Percentiles rank a stretch among this genome's conserved stretches.
Evolutionary conservation across 2,113 vertebrate genomes (phyloP).

Genomic region (Mystacornis crossleyi): DNA sequence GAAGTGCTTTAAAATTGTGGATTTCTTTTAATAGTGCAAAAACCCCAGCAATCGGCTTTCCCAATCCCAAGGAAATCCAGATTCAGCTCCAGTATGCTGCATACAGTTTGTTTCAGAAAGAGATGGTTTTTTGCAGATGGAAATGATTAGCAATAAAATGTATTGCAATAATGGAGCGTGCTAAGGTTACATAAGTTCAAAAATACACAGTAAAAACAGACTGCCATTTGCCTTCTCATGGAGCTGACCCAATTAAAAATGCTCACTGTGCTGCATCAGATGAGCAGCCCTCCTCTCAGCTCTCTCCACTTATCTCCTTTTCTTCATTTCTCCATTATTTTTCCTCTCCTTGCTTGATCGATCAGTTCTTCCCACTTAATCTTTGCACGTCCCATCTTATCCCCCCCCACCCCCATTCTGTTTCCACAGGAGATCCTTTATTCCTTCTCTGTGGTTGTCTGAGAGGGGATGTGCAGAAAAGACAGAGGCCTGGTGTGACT

Average conservation of each 20-base stretch:
- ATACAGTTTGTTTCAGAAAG: background rate
- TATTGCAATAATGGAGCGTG: conserved; percentile 4
- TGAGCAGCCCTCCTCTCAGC: background rate
- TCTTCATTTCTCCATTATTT: background rate
- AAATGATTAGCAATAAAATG: conserved; percentile 35
- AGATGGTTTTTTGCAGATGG: conserved; percentile 31
- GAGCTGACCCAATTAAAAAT: conserved; percentile 23
- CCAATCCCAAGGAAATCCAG: background rate
- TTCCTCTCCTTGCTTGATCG: background rate
- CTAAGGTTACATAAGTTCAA: conserved; percentile 57
- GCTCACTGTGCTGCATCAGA: background rate
- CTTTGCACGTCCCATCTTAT: background rate
- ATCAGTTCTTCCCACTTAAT: background rate
- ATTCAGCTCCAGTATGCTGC: background rate
- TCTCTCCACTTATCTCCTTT: background rate
- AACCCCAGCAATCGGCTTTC: background rate
- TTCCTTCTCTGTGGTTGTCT: background rate
- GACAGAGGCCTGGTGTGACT: background rate
- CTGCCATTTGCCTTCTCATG: background rate
- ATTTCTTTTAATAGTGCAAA: background rate
- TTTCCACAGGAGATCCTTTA: background rate
- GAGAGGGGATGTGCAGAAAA: background rate
- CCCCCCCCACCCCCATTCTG: background rate
- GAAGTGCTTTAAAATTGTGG: background rate
- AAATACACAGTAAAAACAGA: conserved; percentile 16